phyloP scores from a whole-genome alignment of 2,888 invertebrate genomes.

The Lutraria lutraria region DNA sequence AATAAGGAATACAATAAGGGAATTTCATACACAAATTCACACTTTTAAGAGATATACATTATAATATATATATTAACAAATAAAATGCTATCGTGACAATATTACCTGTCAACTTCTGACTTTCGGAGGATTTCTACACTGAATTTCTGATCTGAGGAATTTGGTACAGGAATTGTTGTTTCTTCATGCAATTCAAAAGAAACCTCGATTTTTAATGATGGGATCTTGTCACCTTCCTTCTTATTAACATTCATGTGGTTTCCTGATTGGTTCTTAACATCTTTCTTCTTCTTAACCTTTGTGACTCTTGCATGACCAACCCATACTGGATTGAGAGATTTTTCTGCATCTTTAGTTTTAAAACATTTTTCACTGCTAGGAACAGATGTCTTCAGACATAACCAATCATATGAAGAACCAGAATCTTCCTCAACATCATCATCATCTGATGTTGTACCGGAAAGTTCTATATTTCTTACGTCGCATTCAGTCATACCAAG shows the following conservation, averaged over 20 bases:
- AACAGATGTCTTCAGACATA: slow-evolving; percentile 38
- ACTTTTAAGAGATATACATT: too few relatives aligned
- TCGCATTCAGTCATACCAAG: slow-evolving; percentile 64
- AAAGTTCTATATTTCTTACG: slow-evolving; percentile 73
- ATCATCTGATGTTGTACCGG: slow-evolving; percentile 54
- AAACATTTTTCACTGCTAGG: background rate
- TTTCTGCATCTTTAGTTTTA: background rate
- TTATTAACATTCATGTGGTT: slow-evolving; percentile 36
- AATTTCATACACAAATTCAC: too few relatives aligned
- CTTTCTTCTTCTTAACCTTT: slow-evolving; percentile 42
- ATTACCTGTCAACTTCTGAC: slow-evolving; percentile 61
- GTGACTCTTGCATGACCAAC: slow-evolving; percentile 47
- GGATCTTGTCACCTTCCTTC: background rate
- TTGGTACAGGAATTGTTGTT: background rate
- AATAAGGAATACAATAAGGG: too few relatives aligned
- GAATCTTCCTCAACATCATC: slow-evolving; percentile 27
- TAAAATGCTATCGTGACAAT: too few relatives aligned
- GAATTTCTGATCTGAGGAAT: slow-evolving; percentile 26
- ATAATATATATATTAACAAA: too few relatives aligned
- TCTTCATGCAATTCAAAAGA: slow-evolving; percentile 37
- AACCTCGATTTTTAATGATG: background rate
- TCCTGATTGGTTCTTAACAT: too few relatives aligned
- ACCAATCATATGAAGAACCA: slow-evolving; percentile 42
- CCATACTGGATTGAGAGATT: slow-evolving; percentile 27
- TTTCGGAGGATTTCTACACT: slow-evolving; percentile 57